These are phyloP conservation scores for Diadophis punctatus DNA, from an alignment of 2,113 vertebrate species.

Conservation along the genomic window DNA sequence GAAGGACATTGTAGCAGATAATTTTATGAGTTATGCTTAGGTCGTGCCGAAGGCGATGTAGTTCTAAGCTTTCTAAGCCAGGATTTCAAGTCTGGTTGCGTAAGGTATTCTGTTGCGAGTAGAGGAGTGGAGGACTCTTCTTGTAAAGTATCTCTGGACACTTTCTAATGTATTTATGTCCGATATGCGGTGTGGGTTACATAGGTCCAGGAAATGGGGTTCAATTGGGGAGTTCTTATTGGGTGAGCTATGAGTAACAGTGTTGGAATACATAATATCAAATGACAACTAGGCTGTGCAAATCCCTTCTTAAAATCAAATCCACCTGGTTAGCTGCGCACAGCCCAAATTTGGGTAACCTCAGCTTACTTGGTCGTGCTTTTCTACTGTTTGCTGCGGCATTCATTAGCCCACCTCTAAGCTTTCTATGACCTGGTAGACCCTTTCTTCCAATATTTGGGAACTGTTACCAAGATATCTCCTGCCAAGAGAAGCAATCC, in stretches of 20 bases:
- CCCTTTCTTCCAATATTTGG: not conserved
- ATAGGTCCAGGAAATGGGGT: not conserved
- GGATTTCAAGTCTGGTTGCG: too few species aligned
- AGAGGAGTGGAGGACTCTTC: too few species aligned
- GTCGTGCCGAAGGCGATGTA: too few species aligned
- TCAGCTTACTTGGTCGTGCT: not conserved
- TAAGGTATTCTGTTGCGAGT: too few species aligned
- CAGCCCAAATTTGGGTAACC: not conserved
- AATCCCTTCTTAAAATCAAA: not conserved
- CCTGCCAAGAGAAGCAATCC: conserved; percentile 6
- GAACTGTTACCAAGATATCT: not conserved
- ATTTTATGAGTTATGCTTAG: too few species aligned
- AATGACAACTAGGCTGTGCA: not conserved
- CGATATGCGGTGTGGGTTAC: too few species aligned
- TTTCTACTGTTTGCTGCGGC: not conserved
- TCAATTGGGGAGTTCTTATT: not conserved
- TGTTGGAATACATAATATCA: not conserved
- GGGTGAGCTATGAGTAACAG: not conserved
- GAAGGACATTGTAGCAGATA: too few species aligned
- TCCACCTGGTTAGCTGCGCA: not conserved
- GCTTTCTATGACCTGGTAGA: not conserved
- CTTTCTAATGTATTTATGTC: too few species aligned
- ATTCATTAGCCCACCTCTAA: not conserved
- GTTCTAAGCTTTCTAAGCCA: too few species aligned
- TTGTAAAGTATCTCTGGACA: too few species aligned